A percentile compares a stretch with the other conserved stretches of the same genome.
Conservation (phyloP, 2,797 vertebrate genomes). For the Cheirogaleus major region DNA sequence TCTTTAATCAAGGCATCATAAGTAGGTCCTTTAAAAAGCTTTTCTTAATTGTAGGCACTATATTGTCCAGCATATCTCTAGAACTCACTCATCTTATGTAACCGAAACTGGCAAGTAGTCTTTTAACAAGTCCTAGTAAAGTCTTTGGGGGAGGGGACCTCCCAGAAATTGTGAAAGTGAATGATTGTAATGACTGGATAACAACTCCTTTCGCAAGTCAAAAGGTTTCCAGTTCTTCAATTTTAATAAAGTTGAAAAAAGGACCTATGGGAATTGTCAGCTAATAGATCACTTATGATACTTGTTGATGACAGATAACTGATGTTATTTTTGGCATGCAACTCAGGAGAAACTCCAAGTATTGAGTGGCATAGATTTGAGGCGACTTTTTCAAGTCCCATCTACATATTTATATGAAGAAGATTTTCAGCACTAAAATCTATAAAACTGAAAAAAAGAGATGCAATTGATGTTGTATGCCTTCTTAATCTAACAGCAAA, state of each 20-base stretch:
- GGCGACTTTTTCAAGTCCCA: neutral
- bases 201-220: neutral
- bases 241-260: constrained; percentile 51
- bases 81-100: neutral
- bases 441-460: constrained; percentile 4
- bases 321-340: constrained; percentile 45
- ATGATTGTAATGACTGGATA: neutral
- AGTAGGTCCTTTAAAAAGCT: neutral
- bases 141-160: neutral
- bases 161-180: constrained; percentile 21
- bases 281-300: constrained; percentile 38
- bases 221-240: constrained; percentile 32
- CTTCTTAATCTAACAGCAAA: neutral
- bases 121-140: neutral
- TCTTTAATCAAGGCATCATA: neutral
- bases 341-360: constrained; percentile 43
- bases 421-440: constrained; percentile 13
- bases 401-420: neutral
- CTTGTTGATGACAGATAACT: constrained; percentile 37
- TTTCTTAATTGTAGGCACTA: neutral
- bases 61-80: neutral
- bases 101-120: neutral
- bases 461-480: neutral
- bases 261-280: neutral
- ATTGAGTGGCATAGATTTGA: constrained; percentile 7